These are phyloP conservation scores for Zaprionus gabonicus DNA, from an alignment of 1,140 invertebrate genomes.

Conservation along the genomic window DNA sequence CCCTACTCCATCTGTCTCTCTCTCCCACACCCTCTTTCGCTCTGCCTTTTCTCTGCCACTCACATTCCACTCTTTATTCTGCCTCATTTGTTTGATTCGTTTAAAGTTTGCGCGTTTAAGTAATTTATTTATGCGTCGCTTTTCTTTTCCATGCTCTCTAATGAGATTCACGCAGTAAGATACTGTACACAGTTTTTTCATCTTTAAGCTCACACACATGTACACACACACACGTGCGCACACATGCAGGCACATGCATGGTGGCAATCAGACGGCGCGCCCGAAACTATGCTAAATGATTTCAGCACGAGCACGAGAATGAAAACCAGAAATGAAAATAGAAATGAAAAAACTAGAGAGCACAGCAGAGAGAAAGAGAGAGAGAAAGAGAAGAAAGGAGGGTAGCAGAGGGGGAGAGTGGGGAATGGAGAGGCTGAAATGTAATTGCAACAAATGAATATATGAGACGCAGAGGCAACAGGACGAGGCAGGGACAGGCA, in stretches of 20 bases:
- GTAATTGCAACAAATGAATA: slow-evolving; percentile 81
- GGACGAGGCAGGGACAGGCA: not conserved
- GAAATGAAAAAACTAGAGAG: slow-evolving; percentile 15
- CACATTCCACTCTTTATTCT: not conserved
- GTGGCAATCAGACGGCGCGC: slow-evolving; percentile 19
- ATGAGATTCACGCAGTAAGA: slow-evolving; percentile 17
- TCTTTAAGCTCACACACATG: slow-evolving; percentile 1
- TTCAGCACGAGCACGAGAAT: slow-evolving; percentile 52
- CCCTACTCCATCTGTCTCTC: no score
- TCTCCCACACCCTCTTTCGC: not conserved
- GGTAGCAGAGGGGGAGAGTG: not conserved
- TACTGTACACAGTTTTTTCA: slow-evolving; percentile 3
- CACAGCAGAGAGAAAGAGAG: not conserved
- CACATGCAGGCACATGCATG: not conserved
- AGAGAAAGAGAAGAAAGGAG: not conserved
- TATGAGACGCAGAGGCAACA: slow-evolving; percentile 45
- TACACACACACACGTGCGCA: slow-evolving; percentile 7
- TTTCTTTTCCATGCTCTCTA: not conserved
- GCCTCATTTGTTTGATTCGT: not conserved
- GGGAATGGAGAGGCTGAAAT: slow-evolving; percentile 41
- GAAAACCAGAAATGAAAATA: slow-evolving; percentile 36
- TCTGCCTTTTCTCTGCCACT: not conserved
- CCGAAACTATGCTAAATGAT: slow-evolving; percentile 72
- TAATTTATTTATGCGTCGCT: not conserved
- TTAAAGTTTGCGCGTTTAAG: not conserved